Percentiles rank a stretch among this genome's conserved stretches.
phyloP scores from a whole-genome alignment of 2,888 invertebrate genomes.

The Hybos culiciformis region DNA sequence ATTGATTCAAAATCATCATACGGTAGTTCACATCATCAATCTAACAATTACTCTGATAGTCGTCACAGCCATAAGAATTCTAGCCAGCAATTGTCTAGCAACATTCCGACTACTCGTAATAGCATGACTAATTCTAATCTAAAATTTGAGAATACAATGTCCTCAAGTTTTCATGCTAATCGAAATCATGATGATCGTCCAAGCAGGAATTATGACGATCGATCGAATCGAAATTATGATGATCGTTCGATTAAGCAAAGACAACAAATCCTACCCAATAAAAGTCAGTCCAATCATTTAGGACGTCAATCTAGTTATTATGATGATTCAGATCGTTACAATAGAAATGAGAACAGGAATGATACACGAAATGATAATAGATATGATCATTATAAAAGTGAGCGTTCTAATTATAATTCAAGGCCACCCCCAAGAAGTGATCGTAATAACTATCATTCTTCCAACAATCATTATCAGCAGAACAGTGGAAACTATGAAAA shows the following conservation, averaged over 20 bases:
- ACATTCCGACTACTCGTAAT: constrained; percentile 5
- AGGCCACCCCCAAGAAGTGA: too few relatives aligned
- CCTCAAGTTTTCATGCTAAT: constrained; percentile 29
- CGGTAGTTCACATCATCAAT: not conserved
- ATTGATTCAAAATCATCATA: constrained; percentile 1
- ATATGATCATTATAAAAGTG: constrained; percentile 2
- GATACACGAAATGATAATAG: constrained; percentile 7
- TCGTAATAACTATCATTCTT: constrained; percentile 8
- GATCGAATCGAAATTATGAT: not conserved
- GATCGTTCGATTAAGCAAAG: too few relatives aligned
- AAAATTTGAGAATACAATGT: constrained; percentile 34
- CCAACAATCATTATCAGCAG: constrained; percentile 3
- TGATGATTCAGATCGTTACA: not conserved
- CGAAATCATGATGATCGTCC: constrained; percentile 16
- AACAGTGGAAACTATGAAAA: constrained; percentile 9
- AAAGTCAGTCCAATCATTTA: constrained; percentile 2
- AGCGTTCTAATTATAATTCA: not conserved
- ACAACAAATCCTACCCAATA: not conserved
- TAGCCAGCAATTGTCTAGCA: constrained; percentile 6
- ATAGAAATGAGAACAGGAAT: constrained; percentile 5
- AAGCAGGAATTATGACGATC: not conserved
- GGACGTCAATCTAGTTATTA: too few relatives aligned
- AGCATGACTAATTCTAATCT: constrained; percentile 13
- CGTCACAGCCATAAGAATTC: constrained; percentile 7
- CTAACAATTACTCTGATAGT: not conserved